Evolutionary conservation across 1,140 invertebrate genomes (phyloP).

Genomic region (Campodea augens): DNA sequence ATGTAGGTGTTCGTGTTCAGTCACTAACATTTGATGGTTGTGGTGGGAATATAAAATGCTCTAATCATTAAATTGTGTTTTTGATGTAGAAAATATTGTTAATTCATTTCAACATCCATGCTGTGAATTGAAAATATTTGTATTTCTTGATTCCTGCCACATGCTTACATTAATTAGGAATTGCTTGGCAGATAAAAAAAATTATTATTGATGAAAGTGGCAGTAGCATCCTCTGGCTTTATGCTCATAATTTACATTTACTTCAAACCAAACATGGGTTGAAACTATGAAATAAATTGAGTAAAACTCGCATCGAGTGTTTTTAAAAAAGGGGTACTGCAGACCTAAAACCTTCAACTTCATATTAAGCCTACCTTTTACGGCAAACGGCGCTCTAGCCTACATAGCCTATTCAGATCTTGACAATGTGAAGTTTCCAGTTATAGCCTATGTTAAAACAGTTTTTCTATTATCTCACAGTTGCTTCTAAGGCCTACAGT

Average conservation of each 20-base stretch:
- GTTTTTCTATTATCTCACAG: too few relatives aligned
- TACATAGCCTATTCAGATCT: too few relatives aligned
- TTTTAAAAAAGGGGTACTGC: background rate
- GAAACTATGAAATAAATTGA: slow-evolving; percentile 4
- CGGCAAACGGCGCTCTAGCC: too few relatives aligned
- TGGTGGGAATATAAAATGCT: too few relatives aligned
- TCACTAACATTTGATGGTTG: background rate
- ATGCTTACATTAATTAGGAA: slow-evolving; percentile 3
- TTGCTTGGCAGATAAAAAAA: slow-evolving; percentile 2
- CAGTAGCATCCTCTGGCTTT: too few relatives aligned
- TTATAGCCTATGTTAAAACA: too few relatives aligned
- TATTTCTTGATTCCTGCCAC: slow-evolving; percentile 2
- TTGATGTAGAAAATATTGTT: background rate
- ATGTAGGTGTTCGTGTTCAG: background rate
- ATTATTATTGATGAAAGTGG: slow-evolving; percentile 5
- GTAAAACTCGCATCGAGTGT: slow-evolving; percentile 2
- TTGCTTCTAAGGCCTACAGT: too few relatives aligned
- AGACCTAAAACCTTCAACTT: background rate
- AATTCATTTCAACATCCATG: background rate
- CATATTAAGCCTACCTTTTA: too few relatives aligned
- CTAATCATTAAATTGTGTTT: background rate
- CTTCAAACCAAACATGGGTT: slow-evolving; percentile 1
- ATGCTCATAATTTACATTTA: too few relatives aligned
- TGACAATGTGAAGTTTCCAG: too few relatives aligned
- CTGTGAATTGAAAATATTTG: background rate